These are phyloP conservation scores for Ornithoptera alexandrae DNA, from an alignment of 2,888 invertebrate genomes.

Conservation along the genomic window DNA sequence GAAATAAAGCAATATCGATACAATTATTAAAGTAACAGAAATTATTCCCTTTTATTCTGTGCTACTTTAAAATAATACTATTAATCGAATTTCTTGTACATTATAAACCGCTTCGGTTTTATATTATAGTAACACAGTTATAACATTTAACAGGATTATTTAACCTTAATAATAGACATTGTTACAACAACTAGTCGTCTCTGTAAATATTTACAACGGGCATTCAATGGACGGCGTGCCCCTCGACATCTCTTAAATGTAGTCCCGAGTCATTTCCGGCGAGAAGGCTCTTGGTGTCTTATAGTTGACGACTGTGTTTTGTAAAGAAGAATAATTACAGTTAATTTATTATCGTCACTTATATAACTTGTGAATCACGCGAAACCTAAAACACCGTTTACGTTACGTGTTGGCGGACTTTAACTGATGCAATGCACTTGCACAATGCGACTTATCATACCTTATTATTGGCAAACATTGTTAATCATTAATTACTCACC, in stretches of 20 bases:
- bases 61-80: too few species aligned
- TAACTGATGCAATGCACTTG: constrained; percentile 46
- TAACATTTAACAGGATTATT: background rate
- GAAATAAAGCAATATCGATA: too few species aligned
- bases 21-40: too few species aligned
- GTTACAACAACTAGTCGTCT: constrained; percentile 1
- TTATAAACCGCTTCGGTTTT: too few species aligned
- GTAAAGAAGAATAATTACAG: constrained; percentile 66
- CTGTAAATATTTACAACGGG: constrained; percentile 36
- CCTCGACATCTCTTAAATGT: constrained; percentile 54
- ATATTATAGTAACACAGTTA: background rate
- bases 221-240: constrained; percentile 53
- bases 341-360: constrained; percentile 74
- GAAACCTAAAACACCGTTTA: constrained; percentile 47
- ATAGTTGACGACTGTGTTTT: constrained; percentile 41
- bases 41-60: too few species aligned
- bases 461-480: constrained; percentile 46
- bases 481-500: background rate
- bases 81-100: too few species aligned
- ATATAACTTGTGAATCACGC: constrained; percentile 67
- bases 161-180: background rate
- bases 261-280: constrained; percentile 72
- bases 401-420: constrained; percentile 52
- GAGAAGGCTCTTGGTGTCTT: constrained; percentile 39
- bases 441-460: constrained; percentile 51